phyloP scores from a whole-genome alignment of 2,113 vertebrate species.

The Python bivittatus region DNA sequence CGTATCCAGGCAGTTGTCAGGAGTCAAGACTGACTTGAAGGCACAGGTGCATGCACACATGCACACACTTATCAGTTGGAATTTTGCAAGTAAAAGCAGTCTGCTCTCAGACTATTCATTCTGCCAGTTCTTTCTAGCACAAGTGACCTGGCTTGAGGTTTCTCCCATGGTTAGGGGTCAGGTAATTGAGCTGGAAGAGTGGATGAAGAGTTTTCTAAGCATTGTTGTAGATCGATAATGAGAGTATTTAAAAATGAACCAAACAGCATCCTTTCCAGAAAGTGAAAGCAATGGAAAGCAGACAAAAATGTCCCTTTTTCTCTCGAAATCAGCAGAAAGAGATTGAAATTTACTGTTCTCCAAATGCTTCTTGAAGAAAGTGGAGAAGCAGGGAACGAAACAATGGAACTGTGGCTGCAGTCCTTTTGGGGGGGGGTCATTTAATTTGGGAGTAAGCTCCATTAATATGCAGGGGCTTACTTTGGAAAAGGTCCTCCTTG shows the following conservation, averaged over 20 bases:
- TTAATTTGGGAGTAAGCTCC: not conserved
- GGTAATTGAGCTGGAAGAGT: not conserved
- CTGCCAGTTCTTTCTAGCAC: not conserved
- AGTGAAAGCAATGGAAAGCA: slow-evolving; percentile 63
- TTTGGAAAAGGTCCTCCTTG: not conserved
- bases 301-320: slow-evolving; percentile 59
- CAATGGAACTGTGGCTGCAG: slow-evolving; percentile 10
- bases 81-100: too few species aligned
- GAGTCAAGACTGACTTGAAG: too few species aligned
- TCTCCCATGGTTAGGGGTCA: not conserved
- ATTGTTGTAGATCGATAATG: not conserved
- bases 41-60: too few species aligned
- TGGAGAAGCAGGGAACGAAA: slow-evolving; percentile 14
- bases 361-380: slow-evolving; percentile 65
- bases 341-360: slow-evolving; percentile 75
- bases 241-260: slow-evolving; percentile 42
- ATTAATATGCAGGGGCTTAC: not conserved
- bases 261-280: slow-evolving; percentile 39
- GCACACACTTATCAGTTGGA: too few species aligned
- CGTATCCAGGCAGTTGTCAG: too few species aligned
- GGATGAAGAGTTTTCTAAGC: not conserved
- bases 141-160: not conserved
- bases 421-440: not conserved
- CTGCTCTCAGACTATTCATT: too few species aligned
- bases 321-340: slow-evolving; percentile 66